Percentiles rank a stretch among this genome's conserved stretches.
phyloP scores from a whole-genome alignment of 2,797 vertebrate genomes.

The Xenentodon cancila region DNA sequence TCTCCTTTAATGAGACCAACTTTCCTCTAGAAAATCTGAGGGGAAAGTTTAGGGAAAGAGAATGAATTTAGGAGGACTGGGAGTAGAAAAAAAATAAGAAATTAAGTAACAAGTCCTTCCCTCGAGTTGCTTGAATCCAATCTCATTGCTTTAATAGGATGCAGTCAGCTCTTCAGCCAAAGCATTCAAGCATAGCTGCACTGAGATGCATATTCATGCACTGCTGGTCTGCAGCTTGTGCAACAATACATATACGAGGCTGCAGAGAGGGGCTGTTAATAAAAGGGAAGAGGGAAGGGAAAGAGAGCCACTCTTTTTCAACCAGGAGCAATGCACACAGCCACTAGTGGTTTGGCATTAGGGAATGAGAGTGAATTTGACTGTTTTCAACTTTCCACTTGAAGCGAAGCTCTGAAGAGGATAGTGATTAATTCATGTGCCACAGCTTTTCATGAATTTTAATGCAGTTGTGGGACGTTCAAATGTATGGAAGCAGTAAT shows the following conservation, averaged over 20 bases:
- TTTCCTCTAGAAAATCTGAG: constrained; percentile 21
- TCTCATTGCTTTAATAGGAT: constrained; percentile 44
- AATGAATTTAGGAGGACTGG: background rate
- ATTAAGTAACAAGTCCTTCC: constrained; percentile 43
- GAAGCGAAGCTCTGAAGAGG: constrained; percentile 7
- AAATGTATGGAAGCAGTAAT: too few species aligned
- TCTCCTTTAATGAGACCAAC: constrained; percentile 14
- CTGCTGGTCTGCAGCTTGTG: constrained; percentile 54
- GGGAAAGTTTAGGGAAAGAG: constrained; percentile 1
- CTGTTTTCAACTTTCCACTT: constrained; percentile 1
- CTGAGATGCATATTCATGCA: constrained; percentile 66
- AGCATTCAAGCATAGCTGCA: constrained; percentile 43
- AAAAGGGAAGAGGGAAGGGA: constrained; percentile 24
- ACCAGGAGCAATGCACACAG: constrained; percentile 13
- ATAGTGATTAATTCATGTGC: constrained; percentile 5
- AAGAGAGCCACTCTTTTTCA: constrained; percentile 19
- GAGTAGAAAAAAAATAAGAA: constrained; percentile 19
- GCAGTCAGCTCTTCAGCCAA: constrained; percentile 46
- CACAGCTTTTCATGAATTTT: background rate
- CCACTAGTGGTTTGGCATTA: constrained; percentile 16
- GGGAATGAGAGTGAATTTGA: constrained; percentile 12
- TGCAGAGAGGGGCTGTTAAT: constrained; percentile 28
- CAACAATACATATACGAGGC: constrained; percentile 39
- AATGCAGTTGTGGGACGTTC: too few species aligned
- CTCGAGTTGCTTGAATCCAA: constrained; percentile 55